A percentile compares a stretch with the other conserved stretches of the same genome.
Conservation (phyloP, 2,888 invertebrate genomes). For the Syritta pipiens region DNA sequence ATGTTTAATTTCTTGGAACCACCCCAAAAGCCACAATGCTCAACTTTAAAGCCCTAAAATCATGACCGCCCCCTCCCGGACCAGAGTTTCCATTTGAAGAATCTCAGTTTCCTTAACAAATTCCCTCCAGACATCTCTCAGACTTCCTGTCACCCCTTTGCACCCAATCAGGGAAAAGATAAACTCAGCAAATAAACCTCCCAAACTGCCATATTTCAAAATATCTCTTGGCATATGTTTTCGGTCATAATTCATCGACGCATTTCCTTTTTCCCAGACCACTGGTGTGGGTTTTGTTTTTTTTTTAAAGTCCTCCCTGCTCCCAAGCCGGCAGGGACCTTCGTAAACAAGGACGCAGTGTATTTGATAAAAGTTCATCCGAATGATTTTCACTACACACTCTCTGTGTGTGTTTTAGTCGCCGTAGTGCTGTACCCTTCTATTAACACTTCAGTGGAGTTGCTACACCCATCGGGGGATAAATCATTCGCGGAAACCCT, state of each 20-base stretch:
- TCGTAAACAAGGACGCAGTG: constrained; percentile 18
- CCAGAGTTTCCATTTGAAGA: too few species aligned
- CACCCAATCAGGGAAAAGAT: constrained; percentile 29
- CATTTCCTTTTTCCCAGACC: constrained; percentile 20
- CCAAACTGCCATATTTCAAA: constrained; percentile 54
- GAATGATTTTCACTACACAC: constrained; percentile 20
- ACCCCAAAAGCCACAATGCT: too few species aligned
- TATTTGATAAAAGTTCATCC: constrained; percentile 34
- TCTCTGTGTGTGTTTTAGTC: background rate
- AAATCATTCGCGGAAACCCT: constrained; percentile 46
- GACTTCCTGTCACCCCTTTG: constrained; percentile 12
- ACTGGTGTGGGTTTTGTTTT: too few species aligned
- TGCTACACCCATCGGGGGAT: constrained; percentile 16
- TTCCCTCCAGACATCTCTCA: constrained; percentile 9
- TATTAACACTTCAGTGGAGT: constrained; percentile 40
- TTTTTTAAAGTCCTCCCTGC: constrained; percentile 13
- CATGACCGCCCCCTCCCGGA: too few species aligned
- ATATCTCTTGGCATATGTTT: constrained; percentile 51
- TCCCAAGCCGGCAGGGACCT: background rate
- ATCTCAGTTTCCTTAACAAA: too few species aligned
- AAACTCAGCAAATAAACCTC: constrained; percentile 41
- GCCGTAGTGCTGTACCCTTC: background rate
- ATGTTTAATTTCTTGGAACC: too few species aligned
- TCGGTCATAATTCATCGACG: constrained; percentile 55
- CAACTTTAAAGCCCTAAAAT: too few species aligned